Percentiles rank a stretch among this genome's conserved stretches.
These are phyloP conservation scores for Latrodectus geometricus DNA, from an alignment of 1,140 invertebrate species.

Conservation along the genomic window DNA sequence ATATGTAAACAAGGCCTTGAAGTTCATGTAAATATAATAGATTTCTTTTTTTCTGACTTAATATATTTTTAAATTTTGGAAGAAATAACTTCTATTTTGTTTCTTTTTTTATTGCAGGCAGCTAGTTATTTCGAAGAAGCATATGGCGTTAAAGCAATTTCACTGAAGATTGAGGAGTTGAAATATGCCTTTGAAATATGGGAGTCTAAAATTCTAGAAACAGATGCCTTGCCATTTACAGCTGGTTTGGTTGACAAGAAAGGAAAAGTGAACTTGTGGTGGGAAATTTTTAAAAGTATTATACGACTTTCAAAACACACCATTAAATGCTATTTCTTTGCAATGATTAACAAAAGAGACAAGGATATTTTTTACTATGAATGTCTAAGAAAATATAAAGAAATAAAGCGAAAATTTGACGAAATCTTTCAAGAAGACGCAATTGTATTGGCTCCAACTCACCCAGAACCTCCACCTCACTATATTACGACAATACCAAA, in stretches of 20 bases:
- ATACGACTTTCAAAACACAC: neutral
- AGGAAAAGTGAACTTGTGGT: neutral
- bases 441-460: constrained; percentile 1
- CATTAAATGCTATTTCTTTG: neutral
- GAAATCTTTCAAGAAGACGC: neutral
- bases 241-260: neutral
- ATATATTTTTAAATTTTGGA: too few relatives aligned
- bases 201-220: constrained; percentile 8
- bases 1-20: too few relatives aligned
- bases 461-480: constrained; percentile 9
- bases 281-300: constrained; percentile 1
- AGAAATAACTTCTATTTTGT: too few relatives aligned
- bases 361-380: constrained; percentile 3
- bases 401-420: neutral
- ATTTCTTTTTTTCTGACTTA: too few relatives aligned
- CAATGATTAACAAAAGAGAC: neutral
- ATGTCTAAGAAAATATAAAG: neutral
- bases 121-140: neutral
- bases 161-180: neutral
- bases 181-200: neutral
- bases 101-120: constrained; percentile 32
- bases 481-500: constrained; percentile 15
- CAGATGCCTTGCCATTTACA: neutral
- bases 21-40: too few relatives aligned
- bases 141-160: neutral